Percentiles rank a stretch among this genome's conserved stretches.
phyloP scores from a whole-genome alignment of 2,797 vertebrate species.

The Chromobotia macracanthus region DNA sequence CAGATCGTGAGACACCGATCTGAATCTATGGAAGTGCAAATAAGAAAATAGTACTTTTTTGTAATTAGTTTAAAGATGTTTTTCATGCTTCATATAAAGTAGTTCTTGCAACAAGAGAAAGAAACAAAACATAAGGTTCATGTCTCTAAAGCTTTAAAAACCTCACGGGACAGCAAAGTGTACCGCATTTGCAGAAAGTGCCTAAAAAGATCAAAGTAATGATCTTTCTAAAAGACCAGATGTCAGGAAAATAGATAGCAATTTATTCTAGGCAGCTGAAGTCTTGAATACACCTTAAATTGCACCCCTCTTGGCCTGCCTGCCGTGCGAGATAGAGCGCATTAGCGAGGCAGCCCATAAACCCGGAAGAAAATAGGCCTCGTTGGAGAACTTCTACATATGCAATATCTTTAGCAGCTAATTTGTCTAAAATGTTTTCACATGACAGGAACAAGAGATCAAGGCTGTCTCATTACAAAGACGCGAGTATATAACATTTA shows the following conservation, averaged over 20 bases:
- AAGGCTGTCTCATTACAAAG: conserved; percentile 27
- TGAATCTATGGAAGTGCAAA: no score
- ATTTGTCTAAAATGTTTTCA: conserved; percentile 46
- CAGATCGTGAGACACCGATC: no score
- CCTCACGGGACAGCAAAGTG: not conserved
- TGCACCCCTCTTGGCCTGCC: conserved; percentile 58
- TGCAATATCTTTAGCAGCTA: conserved; percentile 18
- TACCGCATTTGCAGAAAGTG: not conserved
- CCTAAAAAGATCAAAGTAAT: conserved; percentile 75
- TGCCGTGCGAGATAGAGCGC: conserved; percentile 31
- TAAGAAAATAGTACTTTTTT: no score
- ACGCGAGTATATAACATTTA: not conserved
- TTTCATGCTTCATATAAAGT: not conserved
- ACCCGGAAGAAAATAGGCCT: conserved; percentile 37
- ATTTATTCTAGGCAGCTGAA: conserved; percentile 72
- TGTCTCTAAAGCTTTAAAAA: not conserved
- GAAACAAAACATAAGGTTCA: not conserved
- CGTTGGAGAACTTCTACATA: conserved; percentile 29
- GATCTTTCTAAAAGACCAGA: conserved; percentile 68
- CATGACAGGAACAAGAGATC: conserved; percentile 32
- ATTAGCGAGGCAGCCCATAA: conserved; percentile 40
- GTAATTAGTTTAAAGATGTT: not conserved
- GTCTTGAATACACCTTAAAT: conserved; percentile 74
- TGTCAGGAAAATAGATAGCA: conserved; percentile 75
- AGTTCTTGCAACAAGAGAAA: not conserved